phyloP scores from a whole-genome alignment of 1,140 invertebrate species.

The Philopotamus ludificatus region DNA sequence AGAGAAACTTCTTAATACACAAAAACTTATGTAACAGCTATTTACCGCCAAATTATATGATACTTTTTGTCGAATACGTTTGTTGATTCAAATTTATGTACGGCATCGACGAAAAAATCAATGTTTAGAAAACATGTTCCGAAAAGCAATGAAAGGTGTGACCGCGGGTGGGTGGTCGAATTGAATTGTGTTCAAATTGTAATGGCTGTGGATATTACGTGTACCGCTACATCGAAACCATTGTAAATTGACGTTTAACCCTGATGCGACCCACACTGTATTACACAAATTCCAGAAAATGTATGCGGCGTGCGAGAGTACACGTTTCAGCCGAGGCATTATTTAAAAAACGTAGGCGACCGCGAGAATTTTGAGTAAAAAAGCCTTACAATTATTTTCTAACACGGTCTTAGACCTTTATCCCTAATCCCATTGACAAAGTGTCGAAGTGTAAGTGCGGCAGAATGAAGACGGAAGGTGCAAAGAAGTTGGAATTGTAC shows the following conservation, averaged over 20 bases:
- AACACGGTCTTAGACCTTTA: conserved; percentile 24
- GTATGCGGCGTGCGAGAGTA: background rate
- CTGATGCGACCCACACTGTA: no score
- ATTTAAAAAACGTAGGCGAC: background rate
- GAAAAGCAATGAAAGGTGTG: background rate
- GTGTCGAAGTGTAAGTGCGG: conserved; percentile 28
- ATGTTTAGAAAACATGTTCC: background rate
- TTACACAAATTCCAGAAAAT: no score
- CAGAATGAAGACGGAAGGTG: conserved; percentile 30
- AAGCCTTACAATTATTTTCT: conserved; percentile 15
- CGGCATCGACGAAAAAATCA: no score
- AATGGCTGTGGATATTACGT: no score
- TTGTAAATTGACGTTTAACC: no score
- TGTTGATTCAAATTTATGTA: no score
- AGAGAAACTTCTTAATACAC: no score
- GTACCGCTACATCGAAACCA: no score
- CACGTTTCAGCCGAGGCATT: background rate
- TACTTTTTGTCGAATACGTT: no score
- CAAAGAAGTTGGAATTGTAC: conserved; percentile 23
- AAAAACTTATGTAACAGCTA: no score
- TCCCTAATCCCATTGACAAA: conserved; percentile 31
- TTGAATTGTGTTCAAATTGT: background rate
- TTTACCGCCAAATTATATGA: no score
- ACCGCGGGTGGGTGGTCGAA: background rate
- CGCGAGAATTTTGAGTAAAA: background rate